Evolutionary conservation across 2,888 invertebrate species (phyloP).

Genomic region (Drosophila silvestris): DNA sequence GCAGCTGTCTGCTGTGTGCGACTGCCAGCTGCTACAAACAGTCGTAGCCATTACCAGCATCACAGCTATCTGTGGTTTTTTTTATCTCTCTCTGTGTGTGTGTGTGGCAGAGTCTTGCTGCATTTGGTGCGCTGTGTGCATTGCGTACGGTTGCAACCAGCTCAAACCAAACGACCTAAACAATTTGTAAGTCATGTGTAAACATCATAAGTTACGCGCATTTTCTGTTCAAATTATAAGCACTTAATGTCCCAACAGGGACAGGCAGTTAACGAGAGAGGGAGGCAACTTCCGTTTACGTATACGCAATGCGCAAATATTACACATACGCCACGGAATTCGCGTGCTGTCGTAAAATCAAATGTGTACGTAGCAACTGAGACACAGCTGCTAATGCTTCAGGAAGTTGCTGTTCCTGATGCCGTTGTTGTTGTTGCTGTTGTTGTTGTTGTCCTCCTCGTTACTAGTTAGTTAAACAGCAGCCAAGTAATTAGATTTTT

Average conservation of each 20-base stretch:
- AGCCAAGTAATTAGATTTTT: constrained; percentile 77
- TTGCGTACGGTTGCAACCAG: constrained; percentile 21
- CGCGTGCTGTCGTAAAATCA: constrained; percentile 56
- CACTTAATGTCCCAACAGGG: constrained; percentile 71
- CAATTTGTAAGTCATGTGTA: constrained; percentile 82
- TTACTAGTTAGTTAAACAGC: constrained; percentile 68
- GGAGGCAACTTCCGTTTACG: constrained; percentile 18
- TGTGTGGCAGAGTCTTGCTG: constrained; percentile 15
- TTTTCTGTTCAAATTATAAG: constrained; percentile 76
- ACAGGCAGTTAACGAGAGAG: constrained; percentile 6
- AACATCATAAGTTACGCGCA: constrained; percentile 78
- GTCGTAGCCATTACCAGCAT: constrained; percentile 55
- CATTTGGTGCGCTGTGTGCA: constrained; percentile 14
- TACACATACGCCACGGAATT: constrained; percentile 66
- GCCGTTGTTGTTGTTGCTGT: not conserved
- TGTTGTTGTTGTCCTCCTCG: constrained; percentile 12
- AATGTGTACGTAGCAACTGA: constrained; percentile 25
- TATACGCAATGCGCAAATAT: constrained; percentile 60
- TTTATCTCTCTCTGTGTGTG: constrained; percentile 2
- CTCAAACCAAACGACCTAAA: constrained; percentile 69
- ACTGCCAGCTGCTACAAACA: constrained; percentile 32
- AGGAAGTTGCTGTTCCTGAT: constrained; percentile 4
- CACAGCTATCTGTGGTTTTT: constrained; percentile 52
- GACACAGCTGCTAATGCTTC: constrained; percentile 44
- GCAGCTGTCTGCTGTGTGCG: constrained; percentile 30